phyloP scores from a whole-genome alignment of 37 sponge, comb jelly and placozoan genomes.

The Beroe forskalii region DNA sequence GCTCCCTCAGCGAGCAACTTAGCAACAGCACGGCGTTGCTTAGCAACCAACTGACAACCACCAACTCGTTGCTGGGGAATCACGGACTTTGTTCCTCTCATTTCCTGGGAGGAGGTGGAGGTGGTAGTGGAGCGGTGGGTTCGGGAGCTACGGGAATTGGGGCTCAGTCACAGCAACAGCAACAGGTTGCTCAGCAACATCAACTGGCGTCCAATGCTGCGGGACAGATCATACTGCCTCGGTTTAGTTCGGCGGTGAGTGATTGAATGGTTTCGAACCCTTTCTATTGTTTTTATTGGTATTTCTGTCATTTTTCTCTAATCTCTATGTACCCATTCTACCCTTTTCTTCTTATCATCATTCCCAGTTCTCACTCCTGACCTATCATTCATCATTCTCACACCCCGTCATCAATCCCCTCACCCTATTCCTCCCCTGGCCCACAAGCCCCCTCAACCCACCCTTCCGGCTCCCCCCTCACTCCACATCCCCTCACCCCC shows the following conservation, averaged over 20 bases:
- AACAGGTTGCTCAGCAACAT: no score
- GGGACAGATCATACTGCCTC: background rate
- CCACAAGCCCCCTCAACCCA: no score
- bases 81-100: constrained; percentile 31
- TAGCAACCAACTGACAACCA: constrained; percentile 54
- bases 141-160: background rate
- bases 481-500: background rate
- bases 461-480: background rate
- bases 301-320: no score
- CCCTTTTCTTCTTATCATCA: no score
- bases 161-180: background rate
- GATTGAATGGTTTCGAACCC: no score
- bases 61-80: constrained; percentile 22
- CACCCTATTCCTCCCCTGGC: no score
- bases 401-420: no score
- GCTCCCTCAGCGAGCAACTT: background rate
- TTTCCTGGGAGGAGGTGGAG: background rate
- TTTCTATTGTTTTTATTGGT: no score
- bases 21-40: background rate
- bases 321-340: no score
- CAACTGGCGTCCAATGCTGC: background rate
- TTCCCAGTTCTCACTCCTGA: no score
- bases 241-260: background rate
- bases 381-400: no score
- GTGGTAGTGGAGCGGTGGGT: background rate